These are phyloP conservation scores for Choristoneura fumiferana DNA, from an alignment of 1,140 invertebrate species.

Conservation along the genomic window DNA sequence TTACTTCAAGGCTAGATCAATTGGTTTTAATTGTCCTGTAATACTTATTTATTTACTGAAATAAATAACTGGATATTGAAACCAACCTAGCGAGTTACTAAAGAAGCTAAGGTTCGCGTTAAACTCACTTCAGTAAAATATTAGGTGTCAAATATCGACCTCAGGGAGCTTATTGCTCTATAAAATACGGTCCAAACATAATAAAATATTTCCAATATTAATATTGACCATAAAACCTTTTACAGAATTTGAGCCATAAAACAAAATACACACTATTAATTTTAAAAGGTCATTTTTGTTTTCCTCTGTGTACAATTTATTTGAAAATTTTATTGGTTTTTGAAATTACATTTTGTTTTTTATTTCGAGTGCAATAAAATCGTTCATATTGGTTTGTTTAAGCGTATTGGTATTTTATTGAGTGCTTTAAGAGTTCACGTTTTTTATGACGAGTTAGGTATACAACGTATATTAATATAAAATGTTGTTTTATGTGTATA, in stretches of 20 bases:
- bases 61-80: too few relatives aligned
- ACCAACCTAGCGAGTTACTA: too few relatives aligned
- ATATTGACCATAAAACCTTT: not conserved
- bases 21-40: too few relatives aligned
- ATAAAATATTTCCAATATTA: not conserved
- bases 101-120: not conserved
- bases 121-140: not conserved
- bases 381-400: too few relatives aligned
- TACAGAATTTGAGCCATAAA: not conserved
- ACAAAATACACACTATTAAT: slow-evolving; percentile 16
- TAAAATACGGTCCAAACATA: not conserved
- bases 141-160: not conserved
- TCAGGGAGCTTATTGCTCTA: not conserved
- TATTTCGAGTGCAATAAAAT: too few relatives aligned
- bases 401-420: too few relatives aligned
- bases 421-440: too few relatives aligned
- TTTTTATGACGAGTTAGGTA: too few relatives aligned
- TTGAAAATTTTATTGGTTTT: slow-evolving; percentile 3
- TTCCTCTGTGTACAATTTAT: slow-evolving; percentile 5
- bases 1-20: too few relatives aligned
- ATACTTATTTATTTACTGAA: too few relatives aligned
- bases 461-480: too few relatives aligned
- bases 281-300: slow-evolving; percentile 10
- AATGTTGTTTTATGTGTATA: too few relatives aligned
- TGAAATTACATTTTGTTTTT: slow-evolving; percentile 4